Evolutionary conservation across 1,140 invertebrate species (phyloP).

Genomic region (Antheraea pernyi): DNA sequence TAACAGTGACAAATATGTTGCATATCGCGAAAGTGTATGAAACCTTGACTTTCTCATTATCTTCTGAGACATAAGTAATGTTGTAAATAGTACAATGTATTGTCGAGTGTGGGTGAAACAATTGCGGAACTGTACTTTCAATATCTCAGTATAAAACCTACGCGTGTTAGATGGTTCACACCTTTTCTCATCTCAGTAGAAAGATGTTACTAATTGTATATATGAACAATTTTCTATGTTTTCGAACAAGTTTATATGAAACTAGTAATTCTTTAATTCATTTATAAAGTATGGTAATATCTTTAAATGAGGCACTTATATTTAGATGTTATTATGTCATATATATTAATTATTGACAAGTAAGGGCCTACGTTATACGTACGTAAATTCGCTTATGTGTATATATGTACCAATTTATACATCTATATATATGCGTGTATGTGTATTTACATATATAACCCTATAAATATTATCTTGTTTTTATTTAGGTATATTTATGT

Average conservation of each 20-base stretch:
- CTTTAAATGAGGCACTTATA: too few species aligned
- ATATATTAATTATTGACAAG: too few species aligned
- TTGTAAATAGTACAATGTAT: slow-evolving; percentile 2
- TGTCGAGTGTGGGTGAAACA: neutral
- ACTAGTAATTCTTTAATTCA: too few species aligned
- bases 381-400: too few species aligned
- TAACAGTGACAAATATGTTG: slow-evolving; percentile 68
- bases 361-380: too few species aligned
- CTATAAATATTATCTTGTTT: too few species aligned
- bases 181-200: neutral
- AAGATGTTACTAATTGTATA: neutral
- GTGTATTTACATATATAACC: too few species aligned
- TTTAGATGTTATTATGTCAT: too few species aligned
- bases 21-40: slow-evolving; percentile 52
- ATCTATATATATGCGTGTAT: too few species aligned
- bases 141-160: neutral
- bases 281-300: too few species aligned
- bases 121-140: slow-evolving; percentile 2
- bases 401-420: too few species aligned
- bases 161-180: neutral
- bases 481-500: too few species aligned
- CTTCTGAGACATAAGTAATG: slow-evolving; percentile 29
- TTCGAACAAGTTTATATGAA: neutral
- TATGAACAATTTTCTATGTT: neutral
- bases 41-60: slow-evolving; percentile 63